Evolutionary conservation across 1,140 invertebrate species (phyloP).

Genomic region (Pogonognathellus flavescens): DNA sequence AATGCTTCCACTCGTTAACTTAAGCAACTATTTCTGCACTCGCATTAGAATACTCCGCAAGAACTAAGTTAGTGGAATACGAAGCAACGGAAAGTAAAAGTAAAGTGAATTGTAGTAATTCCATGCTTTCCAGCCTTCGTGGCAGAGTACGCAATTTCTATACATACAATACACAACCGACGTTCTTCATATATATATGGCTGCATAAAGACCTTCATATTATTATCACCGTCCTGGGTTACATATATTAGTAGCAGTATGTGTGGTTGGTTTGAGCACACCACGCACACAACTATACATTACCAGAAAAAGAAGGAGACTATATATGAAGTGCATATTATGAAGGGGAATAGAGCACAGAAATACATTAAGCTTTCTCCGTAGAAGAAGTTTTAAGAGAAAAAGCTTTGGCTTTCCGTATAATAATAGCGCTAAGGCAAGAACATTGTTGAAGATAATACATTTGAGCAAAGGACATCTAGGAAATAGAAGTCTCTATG

Average conservation of each 20-base stretch:
- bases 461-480: too few relatives aligned
- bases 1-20: neutral
- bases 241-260: too few relatives aligned
- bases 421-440: too few relatives aligned
- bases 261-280: neutral
- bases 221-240: slow-evolving; percentile 8
- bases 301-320: neutral
- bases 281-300: neutral
- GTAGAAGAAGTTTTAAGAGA: slow-evolving; percentile 28
- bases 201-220: neutral
- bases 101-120: slow-evolving; percentile 32
- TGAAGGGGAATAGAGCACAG: slow-evolving; percentile 10
- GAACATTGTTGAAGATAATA: too few relatives aligned
- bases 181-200: neutral
- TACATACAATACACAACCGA: neutral
- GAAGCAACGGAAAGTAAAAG: neutral
- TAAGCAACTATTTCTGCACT: neutral
- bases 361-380: slow-evolving; percentile 15
- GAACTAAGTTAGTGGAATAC: neutral
- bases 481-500: too few relatives aligned
- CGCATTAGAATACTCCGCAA: neutral
- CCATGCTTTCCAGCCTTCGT: neutral
- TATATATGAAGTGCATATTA: neutral
- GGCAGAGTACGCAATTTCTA: neutral
- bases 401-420: slow-evolving; percentile 14